Conservation (phyloP, 2,888 invertebrate genomes). For the Gymnocheta viridis region DNA sequence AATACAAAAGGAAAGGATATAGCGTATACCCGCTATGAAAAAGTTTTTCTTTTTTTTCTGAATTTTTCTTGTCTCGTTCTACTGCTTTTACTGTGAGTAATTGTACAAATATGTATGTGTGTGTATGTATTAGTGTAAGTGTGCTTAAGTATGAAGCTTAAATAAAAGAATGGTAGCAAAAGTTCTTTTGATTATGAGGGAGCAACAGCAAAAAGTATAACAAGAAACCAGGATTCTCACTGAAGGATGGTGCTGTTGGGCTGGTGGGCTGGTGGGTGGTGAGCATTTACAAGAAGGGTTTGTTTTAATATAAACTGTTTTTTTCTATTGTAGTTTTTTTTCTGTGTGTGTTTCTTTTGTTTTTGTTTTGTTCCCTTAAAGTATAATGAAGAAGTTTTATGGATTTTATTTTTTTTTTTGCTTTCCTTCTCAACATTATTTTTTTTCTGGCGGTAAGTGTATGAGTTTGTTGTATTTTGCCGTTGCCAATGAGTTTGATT, state of each 20-base stretch:
- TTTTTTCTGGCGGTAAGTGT: constrained; percentile 7
- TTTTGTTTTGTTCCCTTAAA: constrained; percentile 49
- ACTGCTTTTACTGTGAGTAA: constrained; percentile 18
- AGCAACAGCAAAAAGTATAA: constrained; percentile 27
- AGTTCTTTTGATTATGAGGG: constrained; percentile 56
- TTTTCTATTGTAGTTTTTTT: constrained; percentile 30
- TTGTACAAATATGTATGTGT: neutral
- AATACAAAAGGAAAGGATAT: constrained; percentile 55
- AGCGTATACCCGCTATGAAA: constrained; percentile 53
- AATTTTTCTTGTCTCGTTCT: constrained; percentile 16
- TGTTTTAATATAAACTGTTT: constrained; percentile 56
- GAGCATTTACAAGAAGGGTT: constrained; percentile 43
- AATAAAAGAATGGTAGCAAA: constrained; percentile 65
- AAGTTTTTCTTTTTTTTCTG: constrained; percentile 29
- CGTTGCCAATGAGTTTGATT: constrained; percentile 46
- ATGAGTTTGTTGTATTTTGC: constrained; percentile 31
- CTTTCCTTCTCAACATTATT: neutral
- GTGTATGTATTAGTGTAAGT: neutral
- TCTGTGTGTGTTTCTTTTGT: constrained; percentile 15
- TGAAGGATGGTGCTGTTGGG: constrained; percentile 20
- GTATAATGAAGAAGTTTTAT: constrained; percentile 69
- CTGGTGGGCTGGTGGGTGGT: neutral
- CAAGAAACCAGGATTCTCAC: neutral
- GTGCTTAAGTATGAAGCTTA: constrained; percentile 40
- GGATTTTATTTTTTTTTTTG: constrained; percentile 51